phyloP scores from a whole-genome alignment of 2,888 invertebrate genomes.

The Lamellibrachia columna region DNA sequence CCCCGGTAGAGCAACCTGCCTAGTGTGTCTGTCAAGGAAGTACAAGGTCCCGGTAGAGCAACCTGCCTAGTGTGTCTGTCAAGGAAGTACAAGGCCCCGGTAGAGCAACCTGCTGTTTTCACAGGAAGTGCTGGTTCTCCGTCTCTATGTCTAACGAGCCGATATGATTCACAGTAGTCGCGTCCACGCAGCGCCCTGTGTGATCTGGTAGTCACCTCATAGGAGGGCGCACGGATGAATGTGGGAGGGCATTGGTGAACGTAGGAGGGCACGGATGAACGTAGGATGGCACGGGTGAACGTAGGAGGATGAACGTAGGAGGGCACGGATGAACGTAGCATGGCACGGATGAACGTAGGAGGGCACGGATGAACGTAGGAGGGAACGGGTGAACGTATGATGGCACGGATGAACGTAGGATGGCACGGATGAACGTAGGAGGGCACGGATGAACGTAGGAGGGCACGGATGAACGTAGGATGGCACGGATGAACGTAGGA shows the following conservation, averaged over 20 bases:
- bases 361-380: too few relatives aligned
- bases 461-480: neutral
- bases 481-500: neutral
- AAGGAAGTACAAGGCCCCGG: neutral
- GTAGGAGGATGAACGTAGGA: too few relatives aligned
- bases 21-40: too few relatives aligned
- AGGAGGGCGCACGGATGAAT: neutral
- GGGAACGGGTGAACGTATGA: too few relatives aligned
- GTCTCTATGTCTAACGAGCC: neutral
- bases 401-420: neutral
- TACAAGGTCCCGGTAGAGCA: neutral
- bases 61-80: neutral
- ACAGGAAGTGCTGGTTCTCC: neutral
- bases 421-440: neutral
- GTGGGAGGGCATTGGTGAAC: too few relatives aligned
- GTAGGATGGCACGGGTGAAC: neutral
- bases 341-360: neutral
- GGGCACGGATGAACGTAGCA: neutral
- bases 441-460: too few relatives aligned
- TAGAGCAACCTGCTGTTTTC: neutral
- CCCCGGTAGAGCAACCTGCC: neutral
- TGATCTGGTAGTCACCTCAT: neutral
- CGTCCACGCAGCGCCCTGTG: too few relatives aligned
- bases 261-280: too few relatives aligned
- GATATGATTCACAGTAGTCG: neutral